These are phyloP conservation scores for Branchellion lobata DNA, from an alignment of 2,888 invertebrate genomes.

Conservation along the genomic window DNA sequence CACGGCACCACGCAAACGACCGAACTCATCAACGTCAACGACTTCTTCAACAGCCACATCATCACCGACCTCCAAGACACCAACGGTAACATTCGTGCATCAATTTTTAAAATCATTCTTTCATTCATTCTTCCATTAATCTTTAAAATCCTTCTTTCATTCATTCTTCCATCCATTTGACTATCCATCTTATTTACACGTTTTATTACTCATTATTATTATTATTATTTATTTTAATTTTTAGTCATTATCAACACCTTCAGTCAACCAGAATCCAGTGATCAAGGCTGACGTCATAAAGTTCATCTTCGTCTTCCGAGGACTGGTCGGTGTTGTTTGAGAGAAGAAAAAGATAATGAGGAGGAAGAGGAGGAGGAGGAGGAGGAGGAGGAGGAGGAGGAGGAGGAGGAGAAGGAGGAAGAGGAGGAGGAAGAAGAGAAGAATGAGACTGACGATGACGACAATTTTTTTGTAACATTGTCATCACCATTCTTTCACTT, in stretches of 20 bases:
- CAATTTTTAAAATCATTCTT: background rate
- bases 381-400: background rate
- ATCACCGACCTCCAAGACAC: constrained; percentile 78
- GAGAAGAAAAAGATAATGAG: background rate
- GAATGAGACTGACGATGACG: no score
- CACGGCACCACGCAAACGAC: constrained; percentile 89
- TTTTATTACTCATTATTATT: background rate
- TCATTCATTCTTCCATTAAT: background rate
- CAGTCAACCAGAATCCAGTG: constrained; percentile 84
- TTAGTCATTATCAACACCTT: constrained; percentile 53
- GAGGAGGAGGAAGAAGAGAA: no score
- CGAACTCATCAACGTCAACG: constrained; percentile 81
- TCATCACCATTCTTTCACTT: background rate
- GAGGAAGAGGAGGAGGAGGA: background rate
- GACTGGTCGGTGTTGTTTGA: constrained; percentile 65
- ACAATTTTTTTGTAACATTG: constrained; percentile 24
- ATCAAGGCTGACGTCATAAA: constrained; percentile 94
- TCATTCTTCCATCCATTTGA: no score
- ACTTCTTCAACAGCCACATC: constrained; percentile 85
- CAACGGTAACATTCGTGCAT: constrained; percentile 61
- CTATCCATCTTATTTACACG: background rate
- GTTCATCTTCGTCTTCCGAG: constrained; percentile 91
- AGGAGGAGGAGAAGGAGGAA: constrained; percentile 36
- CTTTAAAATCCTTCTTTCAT: background rate
- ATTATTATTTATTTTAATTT: background rate